Evolutionary conservation across 1,140 invertebrate species (phyloP).

Genomic region (Nautilus pompilius): DNA sequence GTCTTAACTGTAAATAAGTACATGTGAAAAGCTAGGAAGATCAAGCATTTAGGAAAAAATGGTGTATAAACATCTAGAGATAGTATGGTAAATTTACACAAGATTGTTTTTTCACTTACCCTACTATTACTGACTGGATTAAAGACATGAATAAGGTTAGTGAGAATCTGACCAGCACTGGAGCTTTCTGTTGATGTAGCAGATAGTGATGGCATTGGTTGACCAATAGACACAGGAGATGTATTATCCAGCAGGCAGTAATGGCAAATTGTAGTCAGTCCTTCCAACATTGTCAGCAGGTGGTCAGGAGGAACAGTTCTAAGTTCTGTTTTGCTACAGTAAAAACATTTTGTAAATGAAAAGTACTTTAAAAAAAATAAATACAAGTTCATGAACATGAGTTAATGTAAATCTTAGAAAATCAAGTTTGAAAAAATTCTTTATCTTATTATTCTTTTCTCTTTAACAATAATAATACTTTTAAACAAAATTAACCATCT

Average conservation of each 20-base stretch:
- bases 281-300: conserved; percentile 75
- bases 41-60: no score
- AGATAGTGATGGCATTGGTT: conserved; percentile 49
- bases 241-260: conserved; percentile 78
- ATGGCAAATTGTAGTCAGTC: conserved; percentile 78
- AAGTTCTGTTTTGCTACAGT: conserved; percentile 7
- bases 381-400: no score
- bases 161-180: conserved; percentile 67
- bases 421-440: no score
- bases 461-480: no score
- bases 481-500: no score
- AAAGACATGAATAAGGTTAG: conserved; percentile 75
- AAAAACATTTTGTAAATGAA: no score
- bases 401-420: no score
- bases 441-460: no score
- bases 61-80: no score
- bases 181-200: conserved; percentile 26
- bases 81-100: background rate
- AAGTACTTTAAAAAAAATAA: no score
- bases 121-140: conserved; percentile 44
- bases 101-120: conserved; percentile 32
- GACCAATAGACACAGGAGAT: conserved; percentile 58
- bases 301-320: conserved; percentile 70
- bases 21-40: no score
- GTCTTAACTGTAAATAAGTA: no score